phyloP scores from a whole-genome alignment of 2,888 invertebrate species.

The Plutella xylostella region DNA sequence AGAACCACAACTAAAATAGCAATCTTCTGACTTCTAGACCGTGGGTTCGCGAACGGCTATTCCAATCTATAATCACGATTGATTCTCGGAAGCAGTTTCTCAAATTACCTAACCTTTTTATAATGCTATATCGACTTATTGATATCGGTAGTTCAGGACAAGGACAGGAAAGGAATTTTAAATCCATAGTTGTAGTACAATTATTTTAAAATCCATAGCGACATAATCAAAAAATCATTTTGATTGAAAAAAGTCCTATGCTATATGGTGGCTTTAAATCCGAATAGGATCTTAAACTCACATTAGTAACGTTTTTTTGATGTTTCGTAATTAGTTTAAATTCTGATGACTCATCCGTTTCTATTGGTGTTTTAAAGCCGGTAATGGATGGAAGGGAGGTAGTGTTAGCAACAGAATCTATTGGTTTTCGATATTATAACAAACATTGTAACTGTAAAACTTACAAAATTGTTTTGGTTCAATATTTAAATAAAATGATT shows the following conservation, averaged over 20 bases:
- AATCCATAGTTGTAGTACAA: no score
- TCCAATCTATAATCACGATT: not conserved
- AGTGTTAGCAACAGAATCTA: conserved; percentile 9
- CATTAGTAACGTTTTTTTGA: conserved; percentile 49
- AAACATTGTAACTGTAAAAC: no score
- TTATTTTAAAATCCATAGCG: not conserved
- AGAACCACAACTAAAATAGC: no score
- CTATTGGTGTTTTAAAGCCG: conserved; percentile 42
- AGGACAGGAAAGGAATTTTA: no score
- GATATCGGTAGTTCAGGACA: no score
- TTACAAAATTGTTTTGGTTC: no score
- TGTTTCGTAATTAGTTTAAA: conserved; percentile 61
- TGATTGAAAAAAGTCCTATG: not conserved
- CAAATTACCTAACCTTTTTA: no score
- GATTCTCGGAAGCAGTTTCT: not conserved
- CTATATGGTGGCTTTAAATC: no score
- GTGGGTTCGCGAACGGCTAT: not conserved
- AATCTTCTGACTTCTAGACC: not conserved
- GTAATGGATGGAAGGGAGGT: conserved; percentile 35
- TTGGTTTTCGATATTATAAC: no score
- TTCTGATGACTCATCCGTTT: conserved; percentile 62
- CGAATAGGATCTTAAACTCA: conserved; percentile 43
- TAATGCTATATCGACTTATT: no score
- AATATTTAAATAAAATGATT: no score
- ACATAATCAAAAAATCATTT: not conserved